Base-by-base conservation (phyloP, 92 coral and sea anemone genomes). In the Heteractis magnifica region DNA sequence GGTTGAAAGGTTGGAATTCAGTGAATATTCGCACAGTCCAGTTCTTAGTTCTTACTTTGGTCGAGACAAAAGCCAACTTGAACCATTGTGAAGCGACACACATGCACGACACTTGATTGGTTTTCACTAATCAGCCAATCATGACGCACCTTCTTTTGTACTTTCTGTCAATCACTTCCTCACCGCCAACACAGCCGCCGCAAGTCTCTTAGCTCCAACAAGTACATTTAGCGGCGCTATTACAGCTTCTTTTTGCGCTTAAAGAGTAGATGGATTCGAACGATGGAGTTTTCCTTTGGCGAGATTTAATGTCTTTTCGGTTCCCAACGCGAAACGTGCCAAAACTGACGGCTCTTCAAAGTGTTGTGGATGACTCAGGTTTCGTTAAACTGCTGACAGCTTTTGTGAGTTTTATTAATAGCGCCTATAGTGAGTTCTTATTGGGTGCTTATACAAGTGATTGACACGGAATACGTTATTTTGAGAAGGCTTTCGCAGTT, bases 41-140 rank as follows among this genome's bases (percentile, higher is more conserved):
- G 55, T 53, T 50, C 71, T 85, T 23, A 19, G 56, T 77, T 77
- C 83, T 68, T 77, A 77, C 83, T 85, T 78, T 58, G 71, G 80
- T 82, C 79, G 88, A 91, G 91, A 91, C 90, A 91, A 90, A 91
- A 91, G 91, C 94, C 83, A 88, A 87, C 85, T 89, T 88, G 90
- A 85, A 72, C 90, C 85, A 88, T 91, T 91, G 89, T 88, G 85
- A 80, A 85, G 90, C 90, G 94, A 88, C 91, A 93, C 98, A 91
- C 98, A 93, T 93, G 98, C 95, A 93, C 84, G 87, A 84, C 88
- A 93, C 93, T 80, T 91, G 98, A 93, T 93, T 93, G 98, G 98
- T 87, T 91, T 94, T 93, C 94, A 89, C 60, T 52, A 83, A 86
- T 86, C 93, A 73, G 65, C 98, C 98, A 93, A 93, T 93, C 98